Evolutionary conservation across 1,140 invertebrate genomes (phyloP).

Genomic region (Drosophila tsacasi): DNA sequence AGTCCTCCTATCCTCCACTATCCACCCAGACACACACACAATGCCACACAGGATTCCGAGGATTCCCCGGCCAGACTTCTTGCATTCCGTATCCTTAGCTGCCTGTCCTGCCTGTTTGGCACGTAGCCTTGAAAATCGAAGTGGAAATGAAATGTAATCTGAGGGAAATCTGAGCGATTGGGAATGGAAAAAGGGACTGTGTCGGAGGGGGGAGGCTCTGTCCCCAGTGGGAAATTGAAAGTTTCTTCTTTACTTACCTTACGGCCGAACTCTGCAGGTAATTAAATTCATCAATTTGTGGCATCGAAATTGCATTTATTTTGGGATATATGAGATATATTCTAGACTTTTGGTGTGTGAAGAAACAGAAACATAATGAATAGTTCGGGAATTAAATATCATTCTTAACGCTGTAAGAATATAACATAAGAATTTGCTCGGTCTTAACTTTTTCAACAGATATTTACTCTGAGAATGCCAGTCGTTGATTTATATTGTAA

Average conservation of each 20-base stretch:
- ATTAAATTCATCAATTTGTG: slow-evolving; percentile 9
- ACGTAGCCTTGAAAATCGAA: slow-evolving; percentile 32
- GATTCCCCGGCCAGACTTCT: slow-evolving; percentile 4
- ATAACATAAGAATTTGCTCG: neutral
- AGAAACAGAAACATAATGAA: no score
- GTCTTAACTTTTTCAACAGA: neutral
- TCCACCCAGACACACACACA: neutral
- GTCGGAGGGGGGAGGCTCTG: neutral
- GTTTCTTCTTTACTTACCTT: neutral
- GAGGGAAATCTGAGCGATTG: slow-evolving; percentile 18
- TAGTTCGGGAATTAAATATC: no score
- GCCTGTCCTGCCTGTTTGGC: slow-evolving; percentile 17
- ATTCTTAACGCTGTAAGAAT: no score
- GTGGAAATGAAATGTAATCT: slow-evolving; percentile 27
- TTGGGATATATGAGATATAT: neutral
- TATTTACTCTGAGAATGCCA: neutral
- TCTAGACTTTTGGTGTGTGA: neutral
- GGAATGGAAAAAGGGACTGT: neutral
- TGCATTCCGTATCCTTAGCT: slow-evolving; percentile 12
- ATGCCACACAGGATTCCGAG: slow-evolving; percentile 4
- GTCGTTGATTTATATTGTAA: neutral
- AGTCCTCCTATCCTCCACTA: neutral
- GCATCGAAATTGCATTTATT: neutral
- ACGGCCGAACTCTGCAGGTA: neutral
- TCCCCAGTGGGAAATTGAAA: slow-evolving; percentile 8